Evolutionary conservation across 2,113 vertebrate species (phyloP).

Genomic region (Petromus typicus): DNA sequence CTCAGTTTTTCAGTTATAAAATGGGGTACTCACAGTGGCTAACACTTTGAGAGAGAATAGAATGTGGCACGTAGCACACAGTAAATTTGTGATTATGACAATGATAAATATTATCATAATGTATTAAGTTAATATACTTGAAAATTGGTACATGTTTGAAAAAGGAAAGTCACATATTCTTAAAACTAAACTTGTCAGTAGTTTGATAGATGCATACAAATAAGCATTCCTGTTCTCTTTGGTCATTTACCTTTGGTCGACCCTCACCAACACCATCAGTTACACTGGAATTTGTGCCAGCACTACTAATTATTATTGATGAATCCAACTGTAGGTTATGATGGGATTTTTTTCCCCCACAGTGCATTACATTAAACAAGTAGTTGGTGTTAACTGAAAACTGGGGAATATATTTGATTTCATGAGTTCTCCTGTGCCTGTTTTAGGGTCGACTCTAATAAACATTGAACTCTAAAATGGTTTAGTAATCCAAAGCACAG

Average conservation of each 20-base stretch:
- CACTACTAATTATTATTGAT: not conserved
- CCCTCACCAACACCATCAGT: not conserved
- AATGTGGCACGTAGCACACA: not conserved
- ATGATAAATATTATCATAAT: not conserved
- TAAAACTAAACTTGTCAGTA: not conserved
- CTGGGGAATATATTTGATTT: slow-evolving; percentile 76
- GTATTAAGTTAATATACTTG: not conserved
- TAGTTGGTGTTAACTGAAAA: slow-evolving; percentile 46
- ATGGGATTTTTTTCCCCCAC: not conserved
- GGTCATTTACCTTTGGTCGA: not conserved
- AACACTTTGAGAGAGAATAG: not conserved
- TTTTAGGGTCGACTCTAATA: slow-evolving; percentile 74
- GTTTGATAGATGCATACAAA: not conserved
- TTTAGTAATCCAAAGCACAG: not conserved
- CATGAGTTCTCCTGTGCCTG: slow-evolving; percentile 49
- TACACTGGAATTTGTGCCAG: slow-evolving; percentile 29
- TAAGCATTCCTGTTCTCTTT: not conserved
- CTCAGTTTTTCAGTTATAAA: not conserved
- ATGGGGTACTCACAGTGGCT: not conserved
- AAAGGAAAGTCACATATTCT: not conserved
- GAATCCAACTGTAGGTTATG: not conserved
- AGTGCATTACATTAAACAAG: slow-evolving; percentile 39
- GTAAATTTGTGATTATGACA: not conserved
- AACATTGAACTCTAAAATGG: slow-evolving; percentile 73
- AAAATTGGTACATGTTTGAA: not conserved